Conservation (phyloP, 2,797 vertebrate genomes). For the Mycteria americana region DNA sequence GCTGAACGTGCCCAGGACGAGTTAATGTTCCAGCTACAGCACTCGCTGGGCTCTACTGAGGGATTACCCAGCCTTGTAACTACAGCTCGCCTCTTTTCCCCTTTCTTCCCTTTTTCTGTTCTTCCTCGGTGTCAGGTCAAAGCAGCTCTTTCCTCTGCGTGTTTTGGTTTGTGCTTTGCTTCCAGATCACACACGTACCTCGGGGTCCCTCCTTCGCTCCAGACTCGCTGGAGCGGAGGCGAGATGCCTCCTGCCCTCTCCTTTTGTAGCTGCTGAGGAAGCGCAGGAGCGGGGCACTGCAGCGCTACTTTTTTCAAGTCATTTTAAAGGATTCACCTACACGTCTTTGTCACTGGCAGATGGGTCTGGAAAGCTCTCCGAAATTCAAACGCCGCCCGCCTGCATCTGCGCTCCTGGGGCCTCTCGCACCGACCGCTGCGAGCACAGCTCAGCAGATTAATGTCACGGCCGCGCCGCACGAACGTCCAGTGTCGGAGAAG, state of each 20-base stretch:
- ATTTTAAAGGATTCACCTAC: neutral
- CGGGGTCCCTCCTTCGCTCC: neutral
- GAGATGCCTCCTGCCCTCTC: neutral
- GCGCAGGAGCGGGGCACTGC: neutral
- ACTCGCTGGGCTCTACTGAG: neutral
- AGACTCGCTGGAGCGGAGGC: neutral
- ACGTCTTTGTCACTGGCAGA: neutral
- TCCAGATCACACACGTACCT: neutral
- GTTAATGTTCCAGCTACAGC: neutral
- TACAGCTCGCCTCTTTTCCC: neutral
- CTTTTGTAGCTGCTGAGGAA: neutral
- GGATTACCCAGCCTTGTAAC: slow-evolving; percentile 40
- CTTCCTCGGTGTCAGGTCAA: slow-evolving; percentile 13
- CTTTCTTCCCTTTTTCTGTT: slow-evolving; percentile 39
- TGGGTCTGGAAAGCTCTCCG: neutral
- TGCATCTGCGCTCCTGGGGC: neutral
- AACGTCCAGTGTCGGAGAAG: neutral
- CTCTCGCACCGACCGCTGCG: fast-evolving
- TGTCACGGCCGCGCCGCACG: fast-evolving
- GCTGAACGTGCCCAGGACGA: neutral
- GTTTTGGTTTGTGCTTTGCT: neutral
- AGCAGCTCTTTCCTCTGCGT: neutral
- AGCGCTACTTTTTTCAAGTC: neutral
- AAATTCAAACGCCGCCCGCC: neutral
- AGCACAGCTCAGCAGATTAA: neutral